Evolutionary conservation across 2,888 invertebrate genomes (phyloP).

Genomic region (Anagyrus pseudococci): DNA sequence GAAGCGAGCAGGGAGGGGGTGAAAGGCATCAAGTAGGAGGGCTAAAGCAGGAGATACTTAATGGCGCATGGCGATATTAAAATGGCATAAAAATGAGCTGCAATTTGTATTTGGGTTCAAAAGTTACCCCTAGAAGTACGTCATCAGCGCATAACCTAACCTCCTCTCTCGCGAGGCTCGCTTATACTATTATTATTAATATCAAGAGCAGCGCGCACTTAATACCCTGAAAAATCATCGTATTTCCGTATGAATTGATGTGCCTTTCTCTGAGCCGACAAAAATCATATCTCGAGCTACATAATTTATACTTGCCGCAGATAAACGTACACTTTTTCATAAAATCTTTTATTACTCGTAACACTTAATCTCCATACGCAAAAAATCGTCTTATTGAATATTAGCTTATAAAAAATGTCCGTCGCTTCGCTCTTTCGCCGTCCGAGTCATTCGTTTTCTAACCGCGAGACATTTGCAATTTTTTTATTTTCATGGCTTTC

Average conservation of each 20-base stretch:
- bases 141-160: constrained; percentile 43
- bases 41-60: constrained; percentile 56
- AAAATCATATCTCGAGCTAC: constrained; percentile 32
- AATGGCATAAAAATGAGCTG: constrained; percentile 62
- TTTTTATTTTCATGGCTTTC: no score
- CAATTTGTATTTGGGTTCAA: constrained; percentile 61
- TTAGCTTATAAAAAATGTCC: constrained; percentile 6
- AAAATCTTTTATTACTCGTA: constrained; percentile 23
- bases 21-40: constrained; percentile 35
- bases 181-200: constrained; percentile 57
- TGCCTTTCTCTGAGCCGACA: constrained; percentile 23
- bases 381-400: constrained; percentile 40
- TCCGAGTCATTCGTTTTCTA: no score
- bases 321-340: constrained; percentile 17
- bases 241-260: constrained; percentile 52
- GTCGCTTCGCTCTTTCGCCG: no score
- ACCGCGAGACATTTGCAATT: no score
- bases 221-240: constrained; percentile 56
- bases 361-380: constrained; percentile 7
- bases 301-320: constrained; percentile 29
- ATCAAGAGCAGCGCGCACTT: constrained; percentile 55
- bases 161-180: constrained; percentile 44
- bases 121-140: constrained; percentile 49
- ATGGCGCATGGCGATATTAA: constrained; percentile 62
- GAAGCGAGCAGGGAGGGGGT: constrained; percentile 31